Conservation (phyloP, 2,113 vertebrate species). For the Vulpes ferrilata region DNA sequence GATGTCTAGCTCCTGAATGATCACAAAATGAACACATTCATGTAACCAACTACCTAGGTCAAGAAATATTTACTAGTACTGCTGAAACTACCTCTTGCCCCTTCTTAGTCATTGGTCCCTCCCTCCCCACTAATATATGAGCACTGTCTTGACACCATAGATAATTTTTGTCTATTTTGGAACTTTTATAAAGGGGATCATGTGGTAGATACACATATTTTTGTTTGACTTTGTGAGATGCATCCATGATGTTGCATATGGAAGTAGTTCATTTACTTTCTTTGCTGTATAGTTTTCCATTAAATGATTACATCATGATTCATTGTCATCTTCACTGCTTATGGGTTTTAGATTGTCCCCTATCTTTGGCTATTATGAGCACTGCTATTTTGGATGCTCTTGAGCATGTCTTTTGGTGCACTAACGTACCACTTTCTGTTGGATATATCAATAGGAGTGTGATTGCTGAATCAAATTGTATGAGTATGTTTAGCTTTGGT, state of each 20-base stretch:
- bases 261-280: not conserved
- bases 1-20: not conserved
- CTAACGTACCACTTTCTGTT: not conserved
- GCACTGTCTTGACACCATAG: not conserved
- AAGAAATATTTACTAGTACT: not conserved
- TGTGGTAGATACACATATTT: not conserved
- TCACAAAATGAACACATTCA: not conserved
- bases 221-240: not conserved
- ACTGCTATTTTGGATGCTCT: not conserved
- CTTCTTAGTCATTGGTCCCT: not conserved
- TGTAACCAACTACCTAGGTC: not conserved
- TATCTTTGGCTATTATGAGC: not conserved
- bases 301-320: not conserved
- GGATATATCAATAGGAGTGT: not conserved
- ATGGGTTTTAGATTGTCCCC: not conserved
- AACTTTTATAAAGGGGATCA: not conserved
- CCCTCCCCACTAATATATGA: not conserved
- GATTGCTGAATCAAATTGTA: not conserved
- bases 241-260: not conserved
- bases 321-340: not conserved
- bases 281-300: not conserved
- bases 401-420: not conserved
- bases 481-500: not conserved
- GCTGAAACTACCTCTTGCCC: not conserved
- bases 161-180: not conserved